Evolutionary conservation across 1,140 invertebrate genomes (phyloP), one percentile per base, ranked within the genome.

Genomic region (Cepaea nemoralis): DNA sequence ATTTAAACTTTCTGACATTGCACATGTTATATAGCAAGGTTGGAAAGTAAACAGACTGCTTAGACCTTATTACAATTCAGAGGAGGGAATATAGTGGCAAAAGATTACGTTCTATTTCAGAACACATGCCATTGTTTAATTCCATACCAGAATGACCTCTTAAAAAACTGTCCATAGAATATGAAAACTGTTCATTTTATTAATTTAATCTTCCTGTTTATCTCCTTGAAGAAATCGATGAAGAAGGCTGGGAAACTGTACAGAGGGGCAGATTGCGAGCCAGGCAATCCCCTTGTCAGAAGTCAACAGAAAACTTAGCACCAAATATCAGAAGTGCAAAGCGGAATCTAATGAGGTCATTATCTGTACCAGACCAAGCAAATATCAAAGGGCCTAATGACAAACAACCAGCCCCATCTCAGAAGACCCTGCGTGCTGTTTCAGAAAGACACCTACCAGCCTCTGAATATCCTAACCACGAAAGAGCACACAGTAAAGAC

Each of bases 221-320:
- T 48, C 79, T 76, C 78, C 12, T 81, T 77, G 73, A 77, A 83
- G 73, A 80, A 74, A 81, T 67, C 92, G 92, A 94, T 81, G 91
- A 92, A 83, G 92, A 91, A 81, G 94, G 94, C 2, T 95, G 94
- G 94, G 94, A 94, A 90, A 94, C 93, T 14, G 94, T 95, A 0
- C 92, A 93, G 14, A 91, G 93, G 77, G 92, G 87, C 27, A 88
- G 88, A 76, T 83, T 84, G 5, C 88, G 87, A 80, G 84, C 88
- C 1, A 83, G 88, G 81, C 86, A 87, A 70, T 91, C 91, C 37
- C 88, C 90, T 1, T 88, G 88, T n/a, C 89, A 91, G 78, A 87
- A 88, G 73, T 89, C 88, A 0, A 79, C 87, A 19, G 88, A 89
- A 81, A 89, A 88, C 81, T 66, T 89, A 12, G 66, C 83, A 27